These are phyloP conservation scores for Euclidia mi DNA, from an alignment of 2,888 invertebrate species.

Conservation along the genomic window DNA sequence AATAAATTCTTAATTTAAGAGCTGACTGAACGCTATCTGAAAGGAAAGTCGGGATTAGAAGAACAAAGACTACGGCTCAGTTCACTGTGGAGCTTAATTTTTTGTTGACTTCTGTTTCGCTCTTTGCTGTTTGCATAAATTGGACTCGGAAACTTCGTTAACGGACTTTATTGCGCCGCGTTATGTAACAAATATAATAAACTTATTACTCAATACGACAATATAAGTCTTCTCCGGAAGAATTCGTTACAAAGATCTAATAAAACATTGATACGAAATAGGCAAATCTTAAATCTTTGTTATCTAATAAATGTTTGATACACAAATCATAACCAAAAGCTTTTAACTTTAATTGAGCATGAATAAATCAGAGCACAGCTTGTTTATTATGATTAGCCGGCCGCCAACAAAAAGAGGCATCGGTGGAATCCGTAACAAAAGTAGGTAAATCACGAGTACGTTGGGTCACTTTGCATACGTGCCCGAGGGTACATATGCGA, in stretches of 20 bases:
- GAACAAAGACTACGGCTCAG: constrained; percentile 79
- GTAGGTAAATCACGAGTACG: constrained; percentile 24
- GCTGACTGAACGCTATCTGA: constrained; percentile 85
- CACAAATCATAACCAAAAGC: constrained; percentile 38
- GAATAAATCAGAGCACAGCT: constrained; percentile 46
- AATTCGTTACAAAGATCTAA: constrained; percentile 11
- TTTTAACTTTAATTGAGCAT: constrained; percentile 45
- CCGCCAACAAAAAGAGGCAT: constrained; percentile 20
- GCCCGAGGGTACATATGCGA: constrained; percentile 34
- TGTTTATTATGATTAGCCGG: constrained; percentile 35
- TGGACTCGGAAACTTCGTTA: constrained; percentile 64
- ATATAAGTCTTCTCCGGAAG: constrained; percentile 2
- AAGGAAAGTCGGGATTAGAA: constrained; percentile 85
- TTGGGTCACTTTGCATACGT: constrained; percentile 32
- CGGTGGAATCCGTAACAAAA: constrained; percentile 22
- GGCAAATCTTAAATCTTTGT: constrained; percentile 37
- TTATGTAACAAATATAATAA: constrained; percentile 7
- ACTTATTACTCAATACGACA: constrained; percentile 1
- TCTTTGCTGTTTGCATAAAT: constrained; percentile 74
- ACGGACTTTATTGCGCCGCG: constrained; percentile 52
- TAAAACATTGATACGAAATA: constrained; percentile 28
- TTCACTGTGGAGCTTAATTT: constrained; percentile 73
- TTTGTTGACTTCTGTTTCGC: constrained; percentile 79
- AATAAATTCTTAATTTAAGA: constrained; percentile 89
- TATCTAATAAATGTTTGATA: constrained; percentile 24